These are phyloP conservation scores for Anhinga rufa DNA, from an alignment of 2,113 vertebrate species.

Conservation along the genomic window DNA sequence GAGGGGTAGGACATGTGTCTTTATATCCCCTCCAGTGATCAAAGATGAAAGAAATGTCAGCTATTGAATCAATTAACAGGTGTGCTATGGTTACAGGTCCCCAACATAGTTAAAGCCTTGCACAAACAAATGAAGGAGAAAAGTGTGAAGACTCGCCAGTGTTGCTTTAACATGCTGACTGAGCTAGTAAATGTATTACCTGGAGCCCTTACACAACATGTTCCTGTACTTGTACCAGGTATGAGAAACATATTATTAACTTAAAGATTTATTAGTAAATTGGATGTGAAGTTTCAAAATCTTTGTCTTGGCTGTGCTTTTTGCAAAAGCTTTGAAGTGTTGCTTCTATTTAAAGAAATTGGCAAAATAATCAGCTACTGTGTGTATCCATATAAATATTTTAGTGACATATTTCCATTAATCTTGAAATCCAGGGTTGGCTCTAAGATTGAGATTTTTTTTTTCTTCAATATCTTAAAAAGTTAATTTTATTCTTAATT, in stretches of 20 bases:
- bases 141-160: conserved; percentile 97
- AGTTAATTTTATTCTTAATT: not conserved
- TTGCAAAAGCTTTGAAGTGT: not conserved
- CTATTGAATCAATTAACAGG: conserved; percentile 24
- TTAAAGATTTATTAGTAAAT: not conserved
- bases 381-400: not conserved
- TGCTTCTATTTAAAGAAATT: not conserved
- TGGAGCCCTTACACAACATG: conserved; percentile 91
- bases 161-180: conserved; percentile 99
- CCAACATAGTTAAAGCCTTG: conserved; percentile 96
- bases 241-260: conserved; percentile 31
- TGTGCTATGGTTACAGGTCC: conserved; percentile 81
- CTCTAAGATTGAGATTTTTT: not conserved
- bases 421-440: not conserved
- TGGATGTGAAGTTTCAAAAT: not conserved
- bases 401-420: not conserved
- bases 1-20: not conserved
- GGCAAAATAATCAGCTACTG: not conserved
- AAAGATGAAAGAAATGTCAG: not conserved
- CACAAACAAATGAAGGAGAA: conserved; percentile 99
- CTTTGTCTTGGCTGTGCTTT: not conserved
- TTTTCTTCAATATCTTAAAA: not conserved
- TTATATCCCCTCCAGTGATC: not conserved
- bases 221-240: conserved; percentile 97
- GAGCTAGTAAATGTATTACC: conserved; percentile 96